Evolutionary conservation across 1,140 invertebrate species (phyloP), one percentile per base, ranked within the genome.

Genomic region (Palaemon carinicauda): DNA sequence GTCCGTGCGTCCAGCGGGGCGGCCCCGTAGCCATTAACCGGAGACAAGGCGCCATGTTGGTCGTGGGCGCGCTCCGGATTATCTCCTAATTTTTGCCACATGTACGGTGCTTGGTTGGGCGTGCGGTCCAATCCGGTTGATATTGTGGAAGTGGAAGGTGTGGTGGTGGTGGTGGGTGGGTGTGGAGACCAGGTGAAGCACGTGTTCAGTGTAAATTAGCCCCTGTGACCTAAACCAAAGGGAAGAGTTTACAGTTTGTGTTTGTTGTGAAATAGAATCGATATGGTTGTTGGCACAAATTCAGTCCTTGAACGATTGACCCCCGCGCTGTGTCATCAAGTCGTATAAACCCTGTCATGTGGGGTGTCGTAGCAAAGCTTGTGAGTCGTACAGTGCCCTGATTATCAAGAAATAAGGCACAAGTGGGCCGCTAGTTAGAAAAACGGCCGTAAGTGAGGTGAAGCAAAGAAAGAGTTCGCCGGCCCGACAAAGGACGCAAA

Each of bases 201-300:
- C 56, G 56, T 27, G 54, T 31, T 33, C 78, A 80, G 69, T 83
- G 81, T 52, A 75, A 86, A 80, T 79, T 71, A 52, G n/a, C 10
- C 56, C n/a, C 73, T 65, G 80, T 84, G 81, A 80, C 56, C 69
- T 52, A 27, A n/a, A 73, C 53, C 31, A 88, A 85, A n/a, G n/a
- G 80, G 85, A 87, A 86, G 31, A 88, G 69, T 89, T 88, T 82
- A 85, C 79, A n/a, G 77, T 87, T 75, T 75, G 65, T 89, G 88
- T 89, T 89, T 89, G 89, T 89, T 89, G 89, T 89, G 89, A 89
- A 89, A 89, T 89, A 89, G 89, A 89, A 89, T 89, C 89, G 89
- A 89, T 89, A 88, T 88, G 87, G 88, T 80, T 89, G 88, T 88
- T 88, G 84, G 89, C 83, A 89, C 89, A 88, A 89, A 89, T 89